Base-by-base conservation (phyloP, 2,113 vertebrate species). In the Ammodramus savannarum region DNA sequence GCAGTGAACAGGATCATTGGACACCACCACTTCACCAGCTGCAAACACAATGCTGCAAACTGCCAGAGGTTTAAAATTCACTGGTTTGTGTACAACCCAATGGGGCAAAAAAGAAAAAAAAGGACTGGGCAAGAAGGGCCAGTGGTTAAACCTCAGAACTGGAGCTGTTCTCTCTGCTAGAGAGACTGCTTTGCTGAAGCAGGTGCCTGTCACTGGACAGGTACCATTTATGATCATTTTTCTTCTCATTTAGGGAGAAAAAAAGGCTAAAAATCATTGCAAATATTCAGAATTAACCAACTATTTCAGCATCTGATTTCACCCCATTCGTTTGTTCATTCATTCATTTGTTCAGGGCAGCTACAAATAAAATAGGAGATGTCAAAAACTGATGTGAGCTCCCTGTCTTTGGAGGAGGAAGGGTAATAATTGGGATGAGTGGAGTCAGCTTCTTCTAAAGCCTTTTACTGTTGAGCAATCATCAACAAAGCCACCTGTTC, bases 1-100 rank as follows among this genome's bases (percentile, higher is more conserved):
- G 90, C 82, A 49, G 86, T 93, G 94, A 74, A 66, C 7, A 54
- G 83, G 79, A 89, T 73, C 41, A 79, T 57, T 68, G 26, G 81
- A n/a, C 46, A 92, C 87, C 85, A 46, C 76, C 92, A 34, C 16
- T 27, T 75, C 74, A 79, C 63, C 63, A 87, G 96, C 89, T 41
- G 89, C 86, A 66, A 90, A 93, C 88, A 71, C 65, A 20, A 90
- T 46, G 90, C 52, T 51, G 97, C 89, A 85, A 88, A 96, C 25
- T 38, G 58, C 69, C 19, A 73, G 96, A 90, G 65, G 23, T 78
- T 91, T 84, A 32, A 83, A 92, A 86, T 77, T 76, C 89, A 63
- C 74, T 66, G 66, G 11, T 59, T 93, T 88, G n/a, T 49, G 32
- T 74, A 38, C 4, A 21, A 72, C 93, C 88, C 81, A 66, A 0